Evolutionary conservation across 2,797 vertebrate species (phyloP), one percentile per base, ranked within the genome.

Genomic region (Acanthopagrus latus): DNA sequence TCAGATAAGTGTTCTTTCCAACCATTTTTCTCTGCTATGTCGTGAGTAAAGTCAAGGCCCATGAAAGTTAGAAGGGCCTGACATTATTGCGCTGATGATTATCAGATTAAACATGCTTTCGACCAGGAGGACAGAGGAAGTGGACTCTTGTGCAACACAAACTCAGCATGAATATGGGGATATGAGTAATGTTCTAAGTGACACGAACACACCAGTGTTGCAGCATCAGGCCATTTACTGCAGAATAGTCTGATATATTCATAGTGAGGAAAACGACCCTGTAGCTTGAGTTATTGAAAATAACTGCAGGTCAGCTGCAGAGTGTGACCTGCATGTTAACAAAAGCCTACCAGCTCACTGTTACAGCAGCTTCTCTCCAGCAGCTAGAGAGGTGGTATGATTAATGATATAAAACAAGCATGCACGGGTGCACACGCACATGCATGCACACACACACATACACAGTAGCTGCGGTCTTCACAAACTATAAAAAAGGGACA

Each of bases 1-100:
- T 63, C 52, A 79, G 78, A 66, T 83, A 78, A 66, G 46, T 75
- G 3, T 10, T 58, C 21, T 50, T 43, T 57, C 47, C 13, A 14
- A 46, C 41, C 25, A 38, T 64, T 65, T 76, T 58, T 20, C 44
- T 57, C n/a, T 21, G 47, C 14, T n/a, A 27, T 29, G 3, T 62
- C 51, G 25, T 20, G 52, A 46, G 47, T 27, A 68, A 73, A 68
- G 59, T 69, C 63, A 69, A 67, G 27, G 29, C 62, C 4, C 10
- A 12, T 12, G 12, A 8, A 60, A 62, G 38, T 29, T 44, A 51
- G 10, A 44, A 43, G 47, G 68, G 27, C 23, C 21, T 20, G 10
- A 64, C 23, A 52, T 43, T 55, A 17, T 27, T 29, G 16, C 21
- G 20, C 8, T 56, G 11, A 29, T 46, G 43, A 63, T 79, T 38